Evolutionary conservation across 1,140 invertebrate genomes (phyloP).

Genomic region (Zaprionus camerounensis): DNA sequence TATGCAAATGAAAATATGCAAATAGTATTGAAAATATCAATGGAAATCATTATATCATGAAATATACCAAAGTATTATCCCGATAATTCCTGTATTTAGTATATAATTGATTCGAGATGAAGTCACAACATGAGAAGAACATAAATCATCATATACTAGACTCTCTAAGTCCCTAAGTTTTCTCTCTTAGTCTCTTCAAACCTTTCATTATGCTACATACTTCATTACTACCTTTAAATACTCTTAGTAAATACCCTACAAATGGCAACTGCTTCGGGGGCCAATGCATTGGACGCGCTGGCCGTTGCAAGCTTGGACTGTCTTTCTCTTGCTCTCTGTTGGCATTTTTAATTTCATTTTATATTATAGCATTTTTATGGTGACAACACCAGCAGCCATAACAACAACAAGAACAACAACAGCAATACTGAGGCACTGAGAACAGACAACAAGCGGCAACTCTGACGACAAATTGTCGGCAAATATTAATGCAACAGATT

Average conservation of each 20-base stretch:
- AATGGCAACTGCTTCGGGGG: conserved; percentile 14
- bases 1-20: too few species aligned
- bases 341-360: conserved; percentile 79
- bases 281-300: conserved; percentile 21
- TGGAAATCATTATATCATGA: too few species aligned
- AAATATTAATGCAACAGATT: conserved; percentile 83
- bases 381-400: conserved; percentile 24
- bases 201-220: neutral
- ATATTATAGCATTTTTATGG: conserved; percentile 49
- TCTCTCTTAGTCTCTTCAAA: too few species aligned
- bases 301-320: conserved; percentile 28
- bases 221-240: neutral
- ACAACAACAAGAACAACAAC: conserved; percentile 21
- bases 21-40: too few species aligned
- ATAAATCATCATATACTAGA: too few species aligned
- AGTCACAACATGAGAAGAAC: neutral
- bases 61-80: neutral
- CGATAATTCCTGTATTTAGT: neutral
- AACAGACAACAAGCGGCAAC: conserved; percentile 34
- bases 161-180: too few species aligned
- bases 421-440: neutral
- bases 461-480: conserved; percentile 79
- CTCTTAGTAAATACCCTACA: neutral
- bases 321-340: conserved; percentile 22
- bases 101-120: neutral